Base-by-base conservation (phyloP, 2,797 vertebrate genomes). In the Natrix natrix region DNA sequence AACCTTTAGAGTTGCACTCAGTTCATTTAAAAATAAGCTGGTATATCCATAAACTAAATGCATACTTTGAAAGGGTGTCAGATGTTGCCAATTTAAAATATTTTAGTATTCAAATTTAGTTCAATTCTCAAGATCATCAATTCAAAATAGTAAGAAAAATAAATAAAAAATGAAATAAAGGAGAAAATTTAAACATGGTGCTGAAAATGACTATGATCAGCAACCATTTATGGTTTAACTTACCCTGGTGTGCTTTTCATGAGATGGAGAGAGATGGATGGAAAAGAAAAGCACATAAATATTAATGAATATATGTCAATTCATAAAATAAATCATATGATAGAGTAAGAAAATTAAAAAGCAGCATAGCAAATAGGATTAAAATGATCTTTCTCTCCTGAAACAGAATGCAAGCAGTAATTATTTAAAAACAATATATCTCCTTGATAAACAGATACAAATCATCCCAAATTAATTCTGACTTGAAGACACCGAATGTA, bases 221-320 rank as follows among this genome's bases (percentile, higher is more conserved):
- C 98, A 98, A 97, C 97, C 96, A 97, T 96, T 97, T 97, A 97
- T 97, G 96, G 97, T 98, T 98, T 96, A 98, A 99, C 98, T 99
- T 99, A 99, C 98, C 98, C 98, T 94, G 97, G 95, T 97, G 97
- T 97, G 98, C 98, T 99, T 99, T 98, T 99, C 98, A 99, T 98
- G 98, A 98, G 98, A 98, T 98, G 98, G 97, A 98, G 97, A 98
- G 97, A 98, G 97, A 98, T 97, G 97, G 98, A 98, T 98, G 98
- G 97, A 98, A 98, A 98, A 99, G 98, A 99, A 99, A 99, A 99
- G 98, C 98, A 99, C 98, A 99, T 97, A 98, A 96, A 97, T 96
- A 97, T 98, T 98, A 98, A 98, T 97, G 97, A 97, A 97, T 96
- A 97, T 96, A 97, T 96, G 97, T 86, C 94, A 97, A 94, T 96